Conservation (phyloP, 2,888 invertebrate species). For the Habrosyne pyritoides region DNA sequence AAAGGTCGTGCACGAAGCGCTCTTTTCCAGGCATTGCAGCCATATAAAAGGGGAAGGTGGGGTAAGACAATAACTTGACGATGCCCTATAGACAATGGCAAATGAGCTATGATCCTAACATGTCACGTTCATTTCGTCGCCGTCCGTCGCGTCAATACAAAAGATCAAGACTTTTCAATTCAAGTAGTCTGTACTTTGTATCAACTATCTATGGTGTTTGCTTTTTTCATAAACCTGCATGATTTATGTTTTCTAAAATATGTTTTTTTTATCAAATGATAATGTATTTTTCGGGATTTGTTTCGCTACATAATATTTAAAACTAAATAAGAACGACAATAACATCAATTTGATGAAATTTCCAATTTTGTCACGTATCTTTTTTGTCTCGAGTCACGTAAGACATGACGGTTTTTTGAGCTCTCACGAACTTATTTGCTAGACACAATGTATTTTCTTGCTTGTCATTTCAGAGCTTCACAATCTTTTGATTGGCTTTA, state of each 20-base stretch:
- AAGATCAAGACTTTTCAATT: background rate
- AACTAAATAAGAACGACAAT: background rate
- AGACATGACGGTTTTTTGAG: constrained; percentile 3
- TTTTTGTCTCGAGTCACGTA: background rate
- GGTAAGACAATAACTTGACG: constrained; percentile 52
- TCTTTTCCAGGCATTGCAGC: constrained; percentile 43
- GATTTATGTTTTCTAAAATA: background rate
- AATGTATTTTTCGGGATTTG: background rate
- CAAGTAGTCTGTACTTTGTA: background rate
- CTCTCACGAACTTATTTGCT: background rate
- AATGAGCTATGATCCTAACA: constrained; percentile 26
- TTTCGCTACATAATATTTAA: background rate
- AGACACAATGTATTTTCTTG: constrained; percentile 1
- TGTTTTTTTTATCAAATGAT: background rate
- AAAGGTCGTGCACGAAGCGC: constrained; percentile 32
- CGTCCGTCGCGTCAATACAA: background rate
- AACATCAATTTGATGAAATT: background rate
- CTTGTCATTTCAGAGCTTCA: background rate
- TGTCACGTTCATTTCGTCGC: constrained; percentile 28
- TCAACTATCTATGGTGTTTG: background rate
- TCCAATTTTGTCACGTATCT: constrained; percentile 1
- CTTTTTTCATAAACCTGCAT: background rate
- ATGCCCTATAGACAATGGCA: constrained; percentile 48
- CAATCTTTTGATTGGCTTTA: background rate
- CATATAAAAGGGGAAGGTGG: constrained; percentile 43